Conservation (phyloP, 2,888 invertebrate genomes). For the Chromoteleia sp. region DNA sequence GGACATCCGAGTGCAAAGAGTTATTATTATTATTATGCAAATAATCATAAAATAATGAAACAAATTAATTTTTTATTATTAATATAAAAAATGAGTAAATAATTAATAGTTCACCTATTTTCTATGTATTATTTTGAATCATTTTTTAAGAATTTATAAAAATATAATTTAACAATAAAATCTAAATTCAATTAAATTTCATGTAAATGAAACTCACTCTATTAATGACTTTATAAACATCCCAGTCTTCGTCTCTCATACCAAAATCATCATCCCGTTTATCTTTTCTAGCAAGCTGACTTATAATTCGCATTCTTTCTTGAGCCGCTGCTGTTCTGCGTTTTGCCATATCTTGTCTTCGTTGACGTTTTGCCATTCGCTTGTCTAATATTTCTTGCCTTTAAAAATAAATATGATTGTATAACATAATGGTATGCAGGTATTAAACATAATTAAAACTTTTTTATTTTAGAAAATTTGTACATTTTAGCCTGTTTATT, state of each 20-base stretch:
- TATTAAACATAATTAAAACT: slow-evolving; percentile 1
- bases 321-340: slow-evolving; percentile 96
- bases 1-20: no score
- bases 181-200: not conserved
- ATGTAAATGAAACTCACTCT: slow-evolving; percentile 84
- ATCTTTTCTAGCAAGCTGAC: slow-evolving; percentile 92
- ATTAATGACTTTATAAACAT: slow-evolving; percentile 96
- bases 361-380: slow-evolving; percentile 90
- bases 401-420: no score
- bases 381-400: slow-evolving; percentile 90
- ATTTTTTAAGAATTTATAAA: slow-evolving; percentile 8
- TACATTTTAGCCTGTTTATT: no score
- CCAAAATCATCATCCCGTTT: slow-evolving; percentile 96
- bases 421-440: not conserved
- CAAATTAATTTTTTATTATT: not conserved
- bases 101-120: not conserved
- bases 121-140: slow-evolving; percentile 4
- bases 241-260: slow-evolving; percentile 97
- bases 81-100: no score
- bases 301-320: slow-evolving; percentile 97
- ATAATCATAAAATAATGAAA: not conserved
- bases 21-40: no score
- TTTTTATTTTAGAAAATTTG: no score
- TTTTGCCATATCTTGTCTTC: slow-evolving; percentile 94
- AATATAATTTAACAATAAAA: no score